A percentile compares a stretch with the other conserved stretches of the same genome.
phyloP scores from a whole-genome alignment of 2,113 vertebrate species.

The Pyrgilauda ruficollis region DNA sequence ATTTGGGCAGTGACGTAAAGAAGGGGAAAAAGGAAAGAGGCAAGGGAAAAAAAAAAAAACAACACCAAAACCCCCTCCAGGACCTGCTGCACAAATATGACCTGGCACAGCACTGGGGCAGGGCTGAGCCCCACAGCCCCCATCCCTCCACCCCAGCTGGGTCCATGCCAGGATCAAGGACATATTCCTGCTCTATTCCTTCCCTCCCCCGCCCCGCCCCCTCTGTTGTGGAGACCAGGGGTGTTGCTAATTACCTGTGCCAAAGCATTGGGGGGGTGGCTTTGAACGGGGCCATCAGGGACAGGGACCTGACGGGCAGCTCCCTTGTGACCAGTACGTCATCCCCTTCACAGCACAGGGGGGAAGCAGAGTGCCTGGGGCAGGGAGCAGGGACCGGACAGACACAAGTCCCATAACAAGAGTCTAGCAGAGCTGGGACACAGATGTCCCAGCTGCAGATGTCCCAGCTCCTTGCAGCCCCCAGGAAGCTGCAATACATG shows the following conservation, averaged over 20 bases:
- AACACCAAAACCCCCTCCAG: neutral
- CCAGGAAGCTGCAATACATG: fast-evolving
- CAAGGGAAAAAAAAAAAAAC: neutral
- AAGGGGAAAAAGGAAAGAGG: slow-evolving; percentile 39
- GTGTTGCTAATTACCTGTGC: neutral
- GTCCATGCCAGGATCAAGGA: neutral
- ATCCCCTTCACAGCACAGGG: fast-evolving
- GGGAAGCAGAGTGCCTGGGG: neutral
- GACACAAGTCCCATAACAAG: neutral
- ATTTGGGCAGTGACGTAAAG: slow-evolving; percentile 38
- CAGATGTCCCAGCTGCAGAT: neutral
- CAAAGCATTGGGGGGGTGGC: neutral
- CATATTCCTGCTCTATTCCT: neutral
- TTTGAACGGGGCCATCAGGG: neutral
- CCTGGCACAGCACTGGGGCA: neutral
- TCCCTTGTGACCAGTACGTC: neutral
- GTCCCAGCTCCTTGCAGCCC: neutral
- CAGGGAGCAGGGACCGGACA: neutral
- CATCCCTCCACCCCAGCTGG: neutral
- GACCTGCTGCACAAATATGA: neutral
- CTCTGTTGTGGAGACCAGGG: neutral
- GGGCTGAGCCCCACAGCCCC: neutral
- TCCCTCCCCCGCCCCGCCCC: fast-evolving
- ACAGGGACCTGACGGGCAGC: neutral
- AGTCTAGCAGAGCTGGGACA: neutral